phyloP scores from a whole-genome alignment of 2,888 invertebrate species.

The Synanthedon vespiformis region DNA sequence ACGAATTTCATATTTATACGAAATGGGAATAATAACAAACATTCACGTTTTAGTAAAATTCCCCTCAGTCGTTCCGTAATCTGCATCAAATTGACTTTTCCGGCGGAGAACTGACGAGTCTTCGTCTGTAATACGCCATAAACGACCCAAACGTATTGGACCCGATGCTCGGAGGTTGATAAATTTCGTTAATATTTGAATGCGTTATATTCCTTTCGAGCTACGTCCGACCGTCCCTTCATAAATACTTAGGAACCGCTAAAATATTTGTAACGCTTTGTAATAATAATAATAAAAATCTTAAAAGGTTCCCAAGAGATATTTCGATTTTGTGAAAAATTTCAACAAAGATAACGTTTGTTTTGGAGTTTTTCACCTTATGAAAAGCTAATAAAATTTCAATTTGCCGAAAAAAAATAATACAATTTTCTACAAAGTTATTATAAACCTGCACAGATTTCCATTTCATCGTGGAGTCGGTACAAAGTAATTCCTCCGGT shows the following conservation, averaged over 20 bases:
- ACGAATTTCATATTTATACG: constrained; percentile 25
- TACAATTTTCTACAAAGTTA: constrained; percentile 57
- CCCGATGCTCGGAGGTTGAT: constrained; percentile 55
- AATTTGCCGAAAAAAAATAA: constrained; percentile 34
- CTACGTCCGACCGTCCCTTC: constrained; percentile 42
- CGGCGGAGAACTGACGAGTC: constrained; percentile 58
- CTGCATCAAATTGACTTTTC: constrained; percentile 66
- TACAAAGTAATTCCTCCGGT: constrained; percentile 60
- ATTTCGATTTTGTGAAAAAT: constrained; percentile 8
- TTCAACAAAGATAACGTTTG: constrained; percentile 32
- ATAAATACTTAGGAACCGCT: constrained; percentile 39
- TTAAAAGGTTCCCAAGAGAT: constrained; percentile 21
- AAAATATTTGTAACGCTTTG: constrained; percentile 34
- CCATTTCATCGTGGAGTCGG: constrained; percentile 55
- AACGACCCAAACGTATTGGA: constrained; percentile 63
- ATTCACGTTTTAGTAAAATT: constrained; percentile 46
- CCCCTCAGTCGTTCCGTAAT: constrained; percentile 49
- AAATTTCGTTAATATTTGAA: constrained; percentile 66
- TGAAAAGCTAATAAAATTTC: constrained; percentile 50
- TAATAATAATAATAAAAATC: constrained; percentile 37
- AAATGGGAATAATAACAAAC: constrained; percentile 29
- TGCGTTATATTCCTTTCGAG: constrained; percentile 55
- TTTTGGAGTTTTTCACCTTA: constrained; percentile 38
- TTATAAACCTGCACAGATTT: constrained; percentile 56
- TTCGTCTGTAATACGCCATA: constrained; percentile 60